Percentiles rank a stretch among this genome's conserved stretches.
Conservation (phyloP, 2,888 invertebrate genomes). For the Anodontia alba region DNA sequence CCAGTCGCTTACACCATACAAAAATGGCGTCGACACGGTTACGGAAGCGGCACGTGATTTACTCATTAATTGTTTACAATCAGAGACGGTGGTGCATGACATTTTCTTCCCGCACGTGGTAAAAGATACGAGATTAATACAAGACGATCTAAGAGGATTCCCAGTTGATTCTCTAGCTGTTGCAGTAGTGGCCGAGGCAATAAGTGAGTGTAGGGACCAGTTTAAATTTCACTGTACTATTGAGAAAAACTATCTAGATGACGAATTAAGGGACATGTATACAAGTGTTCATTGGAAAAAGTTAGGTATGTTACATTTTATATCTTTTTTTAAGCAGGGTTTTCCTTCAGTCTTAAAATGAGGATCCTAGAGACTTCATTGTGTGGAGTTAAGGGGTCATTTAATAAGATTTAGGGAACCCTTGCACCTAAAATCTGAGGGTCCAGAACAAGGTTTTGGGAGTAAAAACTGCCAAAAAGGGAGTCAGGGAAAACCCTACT, state of each 20-base stretch:
- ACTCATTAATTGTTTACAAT: constrained; percentile 76
- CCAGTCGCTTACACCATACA: constrained; percentile 74
- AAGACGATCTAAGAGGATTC: constrained; percentile 70
- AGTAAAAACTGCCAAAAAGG: no score
- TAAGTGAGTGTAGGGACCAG: constrained; percentile 74
- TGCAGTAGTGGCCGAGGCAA: constrained; percentile 75
- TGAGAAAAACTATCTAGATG: constrained; percentile 70
- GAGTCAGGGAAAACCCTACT: no score
- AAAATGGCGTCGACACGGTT: constrained; percentile 75
- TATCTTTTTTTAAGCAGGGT: no score
- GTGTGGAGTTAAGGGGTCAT: no score
- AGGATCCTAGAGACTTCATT: neutral
- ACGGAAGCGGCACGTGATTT: constrained; percentile 76
- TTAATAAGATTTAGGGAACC: no score
- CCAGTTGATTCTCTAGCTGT: constrained; percentile 77
- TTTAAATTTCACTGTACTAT: constrained; percentile 77
- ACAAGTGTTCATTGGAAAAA: constrained; percentile 82
- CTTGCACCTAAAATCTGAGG: no score
- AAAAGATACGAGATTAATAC: constrained; percentile 59
- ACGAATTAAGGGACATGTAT: constrained; percentile 74
- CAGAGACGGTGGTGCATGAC: constrained; percentile 74
- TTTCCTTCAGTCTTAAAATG: neutral
- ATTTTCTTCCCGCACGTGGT: constrained; percentile 77
- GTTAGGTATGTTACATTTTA: constrained; percentile 78
- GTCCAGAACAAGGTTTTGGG: no score